Evolutionary conservation across 1,140 invertebrate genomes (phyloP).

Genomic region (Anadara kagoshimensis): DNA sequence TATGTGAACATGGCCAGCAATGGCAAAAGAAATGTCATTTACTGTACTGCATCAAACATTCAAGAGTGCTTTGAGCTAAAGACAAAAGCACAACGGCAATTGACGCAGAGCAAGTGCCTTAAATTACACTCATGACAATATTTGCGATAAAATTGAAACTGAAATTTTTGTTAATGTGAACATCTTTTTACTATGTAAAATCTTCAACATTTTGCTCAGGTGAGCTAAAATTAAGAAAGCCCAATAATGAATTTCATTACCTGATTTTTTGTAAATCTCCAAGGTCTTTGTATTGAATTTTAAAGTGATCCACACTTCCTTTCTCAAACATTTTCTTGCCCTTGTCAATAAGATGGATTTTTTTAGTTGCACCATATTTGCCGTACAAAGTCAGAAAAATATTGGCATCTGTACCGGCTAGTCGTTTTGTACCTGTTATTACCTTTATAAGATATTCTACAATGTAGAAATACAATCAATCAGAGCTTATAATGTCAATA

Average conservation of each 20-base stretch:
- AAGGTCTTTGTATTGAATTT: conserved; percentile 52
- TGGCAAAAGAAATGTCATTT: too few relatives aligned
- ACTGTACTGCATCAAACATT: too few relatives aligned
- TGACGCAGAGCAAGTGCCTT: too few relatives aligned
- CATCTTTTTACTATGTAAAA: too few relatives aligned
- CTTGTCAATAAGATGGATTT: conserved; percentile 56
- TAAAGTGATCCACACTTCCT: conserved; percentile 48
- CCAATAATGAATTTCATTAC: conserved; percentile 25
- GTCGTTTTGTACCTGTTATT: conserved; percentile 56
- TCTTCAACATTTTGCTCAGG: too few relatives aligned
- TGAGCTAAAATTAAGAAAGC: background rate
- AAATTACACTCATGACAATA: background rate
- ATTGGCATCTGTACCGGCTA: conserved; percentile 66
- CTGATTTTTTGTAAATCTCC: conserved; percentile 67
- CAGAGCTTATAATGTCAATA: too few relatives aligned
- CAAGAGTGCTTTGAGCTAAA: too few relatives aligned
- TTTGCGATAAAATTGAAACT: background rate
- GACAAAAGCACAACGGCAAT: too few relatives aligned
- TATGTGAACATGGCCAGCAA: too few relatives aligned
- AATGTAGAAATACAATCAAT: conserved; percentile 4
- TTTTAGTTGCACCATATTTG: conserved; percentile 52
- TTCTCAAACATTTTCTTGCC: conserved; percentile 57
- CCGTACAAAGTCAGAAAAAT: conserved; percentile 65
- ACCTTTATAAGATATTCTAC: conserved; percentile 57
- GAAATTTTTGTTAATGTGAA: background rate